Evolutionary conservation across 2,797 vertebrate genomes (phyloP), one percentile per base, ranked within the genome.

Genomic region (Anguilla pacifica): DNA sequence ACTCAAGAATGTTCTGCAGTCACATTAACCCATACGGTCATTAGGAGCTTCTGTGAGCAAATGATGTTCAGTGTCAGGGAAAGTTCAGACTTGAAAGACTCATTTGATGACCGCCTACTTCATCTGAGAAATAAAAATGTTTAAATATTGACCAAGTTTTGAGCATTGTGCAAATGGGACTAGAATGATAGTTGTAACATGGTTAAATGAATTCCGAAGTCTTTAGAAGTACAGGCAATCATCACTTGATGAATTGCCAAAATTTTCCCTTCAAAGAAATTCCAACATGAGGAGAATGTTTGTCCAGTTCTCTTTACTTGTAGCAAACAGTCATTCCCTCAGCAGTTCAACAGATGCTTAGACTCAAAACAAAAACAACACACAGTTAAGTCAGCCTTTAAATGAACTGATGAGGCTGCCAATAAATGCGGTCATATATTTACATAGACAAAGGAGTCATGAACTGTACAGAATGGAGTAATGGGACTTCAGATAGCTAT

Each of bases 1-100:
- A 59, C 87, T 85, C 39, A 90, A 64, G 86, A 90, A 89, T 90
- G 89, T 81, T 86, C 88, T 70, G 89, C 91, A 83, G 90, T 93
- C 91, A 88, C 91, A 94, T 91, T 90, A 94, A 90, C 93, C 90
- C 89, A 49, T 87, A 83, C 90, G 89, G 88, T 85, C 81, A 91
- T 90, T 87, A 64, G 85, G 91, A 88, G 89, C 90, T 93, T 91
- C 90, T 90, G 89, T 79, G 91, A 91, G 88, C 85, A 9, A 51
- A 51, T 49, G 46, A 82, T 15, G 79, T 51, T 82, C 6, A 57
- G 51, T 91, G 91, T 94, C 92, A 91, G 87, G 88, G 28, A 88
- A 93, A 94, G 93, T 93, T 94, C 93, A 91, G 0, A 89, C 92
- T 94, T 94, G 92, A 95, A 96, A 95, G 92, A 67, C 46, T 43